These are phyloP conservation scores for Oncorhynchus clarkii DNA, from an alignment of 2,113 vertebrate genomes.

Conservation along the genomic window DNA sequence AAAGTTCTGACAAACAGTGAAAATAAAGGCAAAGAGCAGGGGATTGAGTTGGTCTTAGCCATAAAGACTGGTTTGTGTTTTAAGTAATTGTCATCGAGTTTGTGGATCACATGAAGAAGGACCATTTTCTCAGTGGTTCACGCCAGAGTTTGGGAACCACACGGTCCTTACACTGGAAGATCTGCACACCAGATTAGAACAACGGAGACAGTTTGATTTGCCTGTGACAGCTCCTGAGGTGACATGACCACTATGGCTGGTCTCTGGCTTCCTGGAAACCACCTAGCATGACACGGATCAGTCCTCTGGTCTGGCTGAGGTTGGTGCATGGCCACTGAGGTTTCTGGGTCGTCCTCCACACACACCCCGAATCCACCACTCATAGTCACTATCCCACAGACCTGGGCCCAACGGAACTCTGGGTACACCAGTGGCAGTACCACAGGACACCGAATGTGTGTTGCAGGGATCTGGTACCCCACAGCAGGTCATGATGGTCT, in stretches of 20 bases:
- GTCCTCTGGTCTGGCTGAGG: not conserved
- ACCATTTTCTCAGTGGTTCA: not conserved
- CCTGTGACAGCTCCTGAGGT: not conserved
- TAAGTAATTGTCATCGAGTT: too few relatives aligned
- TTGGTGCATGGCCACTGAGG: slow-evolving; percentile 15
- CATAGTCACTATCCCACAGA: slow-evolving; percentile 26
- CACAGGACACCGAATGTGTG: slow-evolving; percentile 16
- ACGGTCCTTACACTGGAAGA: not conserved
- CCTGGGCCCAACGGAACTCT: not conserved
- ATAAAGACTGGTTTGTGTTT: too few relatives aligned
- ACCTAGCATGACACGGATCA: not conserved
- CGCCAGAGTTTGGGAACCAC: not conserved
- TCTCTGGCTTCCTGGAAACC: not conserved
- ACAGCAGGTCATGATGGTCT: not conserved
- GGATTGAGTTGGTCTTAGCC: not conserved
- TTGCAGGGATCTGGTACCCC: not conserved
- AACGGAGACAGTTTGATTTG: not conserved
- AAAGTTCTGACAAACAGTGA: not conserved
- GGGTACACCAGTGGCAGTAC: slow-evolving; percentile 35
- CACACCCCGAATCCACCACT: slow-evolving; percentile 10
- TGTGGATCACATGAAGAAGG: too few relatives aligned
- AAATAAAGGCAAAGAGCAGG: slow-evolving; percentile 6
- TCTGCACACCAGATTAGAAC: not conserved
- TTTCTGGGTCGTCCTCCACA: slow-evolving; percentile 6
- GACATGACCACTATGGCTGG: not conserved